Percentiles rank a stretch among this genome's conserved stretches.
Conservation (phyloP, 1,140 invertebrate species). For the Planococcus citri region DNA sequence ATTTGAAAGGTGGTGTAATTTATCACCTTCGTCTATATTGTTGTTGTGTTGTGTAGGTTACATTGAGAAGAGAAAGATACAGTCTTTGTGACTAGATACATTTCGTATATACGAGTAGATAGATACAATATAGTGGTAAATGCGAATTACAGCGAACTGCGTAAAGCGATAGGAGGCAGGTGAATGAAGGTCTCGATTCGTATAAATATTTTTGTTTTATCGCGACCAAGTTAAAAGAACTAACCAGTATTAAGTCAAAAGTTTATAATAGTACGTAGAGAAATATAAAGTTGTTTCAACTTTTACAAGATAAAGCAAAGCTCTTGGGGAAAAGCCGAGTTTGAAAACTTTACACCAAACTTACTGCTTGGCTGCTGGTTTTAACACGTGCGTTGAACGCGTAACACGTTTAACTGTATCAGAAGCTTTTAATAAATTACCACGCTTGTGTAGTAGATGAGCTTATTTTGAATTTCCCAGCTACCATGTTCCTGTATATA, state of each 20-base stretch:
- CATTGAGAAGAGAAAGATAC: background rate
- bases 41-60: too few relatives aligned
- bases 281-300: constrained; percentile 18
- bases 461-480: constrained; percentile 1
- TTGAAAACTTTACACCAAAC: constrained; percentile 8
- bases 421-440: constrained; percentile 18
- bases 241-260: constrained; percentile 18
- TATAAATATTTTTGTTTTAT: constrained; percentile 11
- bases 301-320: constrained; percentile 19
- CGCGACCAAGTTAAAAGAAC: constrained; percentile 12
- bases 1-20: background rate
- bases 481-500: too few relatives aligned
- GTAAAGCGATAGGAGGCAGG: too few relatives aligned
- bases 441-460: background rate
- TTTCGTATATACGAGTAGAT: too few relatives aligned
- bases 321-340: constrained; percentile 18
- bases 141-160: too few relatives aligned
- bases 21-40: background rate
- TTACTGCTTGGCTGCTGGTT: constrained; percentile 9
- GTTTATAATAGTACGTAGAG: constrained; percentile 9
- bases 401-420: constrained; percentile 10
- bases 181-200: too few relatives aligned
- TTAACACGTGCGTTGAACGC: constrained; percentile 19
- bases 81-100: too few relatives aligned
- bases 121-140: too few relatives aligned